Evolutionary conservation across 2,113 vertebrate species (phyloP).

Genomic region (Eurystomus gularis): DNA sequence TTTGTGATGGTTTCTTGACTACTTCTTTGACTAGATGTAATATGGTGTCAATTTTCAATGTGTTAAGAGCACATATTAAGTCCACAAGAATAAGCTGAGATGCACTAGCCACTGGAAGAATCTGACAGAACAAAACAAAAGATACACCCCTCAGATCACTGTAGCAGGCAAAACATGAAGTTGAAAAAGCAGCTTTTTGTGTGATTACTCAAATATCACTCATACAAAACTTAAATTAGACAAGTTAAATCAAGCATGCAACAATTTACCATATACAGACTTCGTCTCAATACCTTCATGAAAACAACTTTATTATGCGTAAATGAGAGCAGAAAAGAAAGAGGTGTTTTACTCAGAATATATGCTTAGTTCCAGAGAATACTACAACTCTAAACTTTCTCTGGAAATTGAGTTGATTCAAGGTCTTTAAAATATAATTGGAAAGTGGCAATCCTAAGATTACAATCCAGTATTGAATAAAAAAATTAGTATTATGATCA

Average conservation of each 20-base stretch:
- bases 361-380: background rate
- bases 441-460: background rate
- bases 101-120: constrained; percentile 79
- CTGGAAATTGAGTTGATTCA: background rate
- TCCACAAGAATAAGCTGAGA: constrained; percentile 87
- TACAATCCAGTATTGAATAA: background rate
- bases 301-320: background rate
- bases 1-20: constrained; percentile 91
- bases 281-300: background rate
- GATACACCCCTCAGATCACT: background rate
- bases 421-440: background rate
- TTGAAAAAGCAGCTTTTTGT: background rate
- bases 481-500: background rate
- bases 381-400: background rate
- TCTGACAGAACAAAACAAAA: constrained; percentile 66
- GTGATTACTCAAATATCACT: background rate
- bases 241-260: background rate
- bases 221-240: background rate
- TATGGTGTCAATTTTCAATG: constrained; percentile 82
- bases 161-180: background rate
- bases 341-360: background rate
- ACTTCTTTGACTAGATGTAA: constrained; percentile 93
- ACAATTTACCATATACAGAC: background rate
- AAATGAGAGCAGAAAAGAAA: background rate
- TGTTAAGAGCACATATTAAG: constrained; percentile 84